These are phyloP conservation scores for Zoanthus solanderi DNA, from an alignment of 92 coral and sea anemone genomes.

Conservation along the genomic window DNA sequence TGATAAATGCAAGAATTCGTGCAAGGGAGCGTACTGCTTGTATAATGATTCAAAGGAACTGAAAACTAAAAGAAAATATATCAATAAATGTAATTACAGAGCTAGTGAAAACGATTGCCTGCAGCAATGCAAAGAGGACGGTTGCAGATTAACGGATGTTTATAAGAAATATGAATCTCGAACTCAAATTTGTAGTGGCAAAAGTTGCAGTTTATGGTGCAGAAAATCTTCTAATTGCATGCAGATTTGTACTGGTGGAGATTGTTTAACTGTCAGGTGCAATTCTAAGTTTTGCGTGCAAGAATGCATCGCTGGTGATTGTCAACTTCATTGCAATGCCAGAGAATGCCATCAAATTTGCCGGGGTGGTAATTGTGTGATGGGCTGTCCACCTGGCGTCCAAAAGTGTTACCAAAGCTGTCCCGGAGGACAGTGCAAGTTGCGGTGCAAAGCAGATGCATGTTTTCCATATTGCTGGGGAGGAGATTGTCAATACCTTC, in stretches of 20 bases:
- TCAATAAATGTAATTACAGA: constrained; percentile 70
- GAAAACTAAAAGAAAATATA: constrained; percentile 31
- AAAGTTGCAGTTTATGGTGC: constrained; percentile 76
- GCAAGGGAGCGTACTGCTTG: constrained; percentile 69
- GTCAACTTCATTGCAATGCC: constrained; percentile 56
- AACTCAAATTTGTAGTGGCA: constrained; percentile 82
- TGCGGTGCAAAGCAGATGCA: constrained; percentile 65
- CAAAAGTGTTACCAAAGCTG: constrained; percentile 72
- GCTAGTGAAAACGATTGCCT: constrained; percentile 58
- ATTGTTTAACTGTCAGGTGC: constrained; percentile 47
- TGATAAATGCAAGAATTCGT: constrained; percentile 61
- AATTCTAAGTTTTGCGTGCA: constrained; percentile 64
- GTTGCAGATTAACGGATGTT: constrained; percentile 60
- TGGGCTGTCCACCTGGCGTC: constrained; percentile 45
- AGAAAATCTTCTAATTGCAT: constrained; percentile 19
- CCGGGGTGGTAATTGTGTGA: constrained; percentile 37
- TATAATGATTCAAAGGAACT: not conserved
- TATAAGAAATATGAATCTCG: constrained; percentile 44
- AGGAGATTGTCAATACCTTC: constrained; percentile 59
- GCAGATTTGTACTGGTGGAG: constrained; percentile 35
- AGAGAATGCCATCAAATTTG: constrained; percentile 41
- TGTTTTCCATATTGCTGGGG: constrained; percentile 71
- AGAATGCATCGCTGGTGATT: constrained; percentile 62
- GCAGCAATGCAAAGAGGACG: constrained; percentile 75
- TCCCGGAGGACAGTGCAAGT: constrained; percentile 70